A percentile compares a stretch with the other conserved stretches of the same genome.
Conservation (phyloP, 2,113 vertebrate species). For the Mungos mungo region DNA sequence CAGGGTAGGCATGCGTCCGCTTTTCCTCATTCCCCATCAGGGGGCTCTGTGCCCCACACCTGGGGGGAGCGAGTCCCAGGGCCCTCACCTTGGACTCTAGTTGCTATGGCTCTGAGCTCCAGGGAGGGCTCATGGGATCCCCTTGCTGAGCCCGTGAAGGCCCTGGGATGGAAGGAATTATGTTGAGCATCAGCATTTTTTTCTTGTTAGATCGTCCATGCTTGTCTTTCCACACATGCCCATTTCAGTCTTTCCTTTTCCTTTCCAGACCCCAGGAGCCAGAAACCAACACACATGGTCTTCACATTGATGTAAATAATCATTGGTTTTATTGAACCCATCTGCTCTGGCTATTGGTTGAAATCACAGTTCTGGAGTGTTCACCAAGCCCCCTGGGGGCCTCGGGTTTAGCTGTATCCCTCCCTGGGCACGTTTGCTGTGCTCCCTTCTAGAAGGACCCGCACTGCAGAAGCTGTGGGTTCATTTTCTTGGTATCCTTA, state of each 20-base stretch:
- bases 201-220: constrained; percentile 53
- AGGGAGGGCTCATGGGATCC: background rate
- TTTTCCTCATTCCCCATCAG: background rate
- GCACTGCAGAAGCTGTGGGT: background rate
- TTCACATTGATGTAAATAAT: constrained; percentile 73
- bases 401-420: background rate
- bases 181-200: constrained; percentile 33
- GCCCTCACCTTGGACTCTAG: background rate
- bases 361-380: constrained; percentile 59
- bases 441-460: background rate
- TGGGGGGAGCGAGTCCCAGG: accelerated
- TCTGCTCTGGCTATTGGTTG: constrained; percentile 63
- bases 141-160: background rate
- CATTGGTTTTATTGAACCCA: constrained; percentile 70
- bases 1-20: background rate
- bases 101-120: background rate
- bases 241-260: constrained; percentile 68
- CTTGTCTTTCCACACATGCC: constrained; percentile 52
- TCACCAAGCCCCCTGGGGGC: constrained; percentile 8
- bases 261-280: constrained; percentile 72
- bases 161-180: background rate
- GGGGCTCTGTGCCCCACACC: no score
- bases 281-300: constrained; percentile 59
- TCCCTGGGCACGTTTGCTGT: background rate
- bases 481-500: background rate